Evolutionary conservation across 2,888 invertebrate species (phyloP), one percentile per base, ranked within the genome.

Genomic region (Drosophila ochracea): DNA sequence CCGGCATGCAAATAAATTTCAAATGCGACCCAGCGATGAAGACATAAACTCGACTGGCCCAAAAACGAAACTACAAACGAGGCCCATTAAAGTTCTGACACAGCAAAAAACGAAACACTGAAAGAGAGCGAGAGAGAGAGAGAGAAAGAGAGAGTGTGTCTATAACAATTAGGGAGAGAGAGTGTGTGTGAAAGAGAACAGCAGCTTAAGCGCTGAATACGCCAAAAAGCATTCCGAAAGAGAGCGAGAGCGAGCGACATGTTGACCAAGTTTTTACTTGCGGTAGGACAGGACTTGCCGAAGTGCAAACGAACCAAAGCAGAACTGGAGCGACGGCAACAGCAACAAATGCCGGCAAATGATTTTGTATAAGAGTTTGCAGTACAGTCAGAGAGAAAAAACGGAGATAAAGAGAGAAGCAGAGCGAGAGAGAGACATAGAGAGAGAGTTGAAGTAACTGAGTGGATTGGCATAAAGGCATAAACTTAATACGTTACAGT

Each of bases 1-100:
- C 81, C 85, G 83, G 85, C 88, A 85, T 88, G 80, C 85, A 87
- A 85, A 85, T 87, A 85, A 81, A 87, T 87, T 83, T 61, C 79
- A 62, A 80, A 75, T 82, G 68, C 65, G 73, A 64, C 69, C 78
- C 78, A 47, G 49, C 78, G 60, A 85, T 88, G 82, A 85, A 88
- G 88, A 85, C 88, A 88, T 85, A 88, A 88, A 87, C 78, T 77
- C 78, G 67, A 76, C 73, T 72, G 69, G 78, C 76, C 68, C 68
- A 52, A 68, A 73, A 76, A 72, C 73, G 67, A 75, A 76, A 80
- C 74, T 78, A 76, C 65, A 80, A 80, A 73, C 69, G 68, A 73
- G 70, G 55, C 47, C 35, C 64, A 80, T 60, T 68, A 69, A 71
- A 70, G 82, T 66, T 67, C 55, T 61, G 54, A 47, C 55, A 69